These are phyloP conservation scores for Pangasius sanitwongsei DNA, from an alignment of 2,797 vertebrate genomes.

Conservation along the genomic window DNA sequence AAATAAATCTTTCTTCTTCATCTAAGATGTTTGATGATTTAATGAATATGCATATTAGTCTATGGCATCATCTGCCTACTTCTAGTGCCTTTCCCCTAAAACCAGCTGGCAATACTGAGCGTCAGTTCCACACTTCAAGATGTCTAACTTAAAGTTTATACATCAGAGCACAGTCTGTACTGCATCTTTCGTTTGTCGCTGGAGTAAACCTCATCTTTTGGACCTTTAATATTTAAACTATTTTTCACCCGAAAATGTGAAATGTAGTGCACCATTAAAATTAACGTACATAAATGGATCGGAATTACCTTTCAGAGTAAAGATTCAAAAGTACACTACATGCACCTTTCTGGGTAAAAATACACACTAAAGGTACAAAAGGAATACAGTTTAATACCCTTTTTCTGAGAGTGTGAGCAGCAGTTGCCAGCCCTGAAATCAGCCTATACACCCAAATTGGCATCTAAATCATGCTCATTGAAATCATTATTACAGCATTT, in stretches of 20 bases:
- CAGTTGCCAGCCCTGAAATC: background rate
- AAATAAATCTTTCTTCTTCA: background rate
- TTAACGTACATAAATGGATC: background rate
- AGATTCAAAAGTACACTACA: background rate
- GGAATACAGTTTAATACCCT: background rate
- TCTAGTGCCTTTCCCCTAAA: background rate
- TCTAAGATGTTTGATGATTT: background rate
- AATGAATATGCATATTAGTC: background rate
- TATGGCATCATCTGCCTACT: background rate
- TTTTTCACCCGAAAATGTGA: background rate
- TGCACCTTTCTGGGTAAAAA: background rate
- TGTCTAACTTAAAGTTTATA: background rate
- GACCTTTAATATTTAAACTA: background rate
- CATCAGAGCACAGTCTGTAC: background rate
- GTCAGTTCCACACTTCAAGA: background rate
- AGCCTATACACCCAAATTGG: background rate
- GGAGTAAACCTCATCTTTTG: too few species aligned
- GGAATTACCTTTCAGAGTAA: background rate
- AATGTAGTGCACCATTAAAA: background rate
- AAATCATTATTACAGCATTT: background rate
- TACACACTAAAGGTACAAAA: background rate
- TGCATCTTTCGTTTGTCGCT: background rate
- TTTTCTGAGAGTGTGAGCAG: background rate
- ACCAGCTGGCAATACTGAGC: background rate
- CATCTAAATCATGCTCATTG: background rate